phyloP scores from a whole-genome alignment of 2,888 invertebrate species.

The Caenorhabditis wallacei region DNA sequence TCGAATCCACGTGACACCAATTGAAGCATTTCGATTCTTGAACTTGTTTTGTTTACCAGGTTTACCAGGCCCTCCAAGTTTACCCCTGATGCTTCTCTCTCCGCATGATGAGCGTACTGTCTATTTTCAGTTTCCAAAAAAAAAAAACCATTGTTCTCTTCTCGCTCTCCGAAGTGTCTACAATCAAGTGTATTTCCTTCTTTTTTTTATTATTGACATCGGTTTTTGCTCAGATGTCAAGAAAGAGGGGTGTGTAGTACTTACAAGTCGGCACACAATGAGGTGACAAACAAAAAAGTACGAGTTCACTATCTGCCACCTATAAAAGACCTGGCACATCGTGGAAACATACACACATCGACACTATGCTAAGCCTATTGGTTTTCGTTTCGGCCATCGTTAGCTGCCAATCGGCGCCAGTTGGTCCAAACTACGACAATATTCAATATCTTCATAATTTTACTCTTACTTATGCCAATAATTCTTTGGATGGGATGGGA shows the following conservation, averaged over 20 bases:
- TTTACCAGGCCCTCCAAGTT: neutral
- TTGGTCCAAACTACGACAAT: constrained; percentile 53
- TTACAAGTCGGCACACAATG: constrained; percentile 45
- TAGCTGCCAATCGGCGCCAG: neutral
- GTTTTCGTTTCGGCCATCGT: neutral
- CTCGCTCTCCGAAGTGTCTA: neutral
- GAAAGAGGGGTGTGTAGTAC: constrained; percentile 22
- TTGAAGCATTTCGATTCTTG: neutral
- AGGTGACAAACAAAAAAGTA: constrained; percentile 58
- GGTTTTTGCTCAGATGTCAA: constrained; percentile 30
- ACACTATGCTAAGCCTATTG: constrained; percentile 15
- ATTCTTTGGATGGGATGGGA: constrained; percentile 36
- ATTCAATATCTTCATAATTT: constrained; percentile 61
- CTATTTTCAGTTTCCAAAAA: constrained; percentile 7
- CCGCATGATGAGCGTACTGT: neutral
- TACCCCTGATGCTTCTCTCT: too few species aligned
- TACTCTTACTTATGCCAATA: constrained; percentile 41
- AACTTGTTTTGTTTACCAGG: neutral
- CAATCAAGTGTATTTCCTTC: too few species aligned
- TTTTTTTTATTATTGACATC: constrained; percentile 16
- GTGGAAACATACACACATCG: neutral
- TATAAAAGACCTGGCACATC: constrained; percentile 22
- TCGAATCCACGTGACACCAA: neutral
- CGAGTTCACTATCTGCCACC: constrained; percentile 44
- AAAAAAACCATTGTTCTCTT: constrained; percentile 14